Base-by-base conservation (phyloP, 2,113 vertebrate species). In the Cephalopholis sonnerati region DNA sequence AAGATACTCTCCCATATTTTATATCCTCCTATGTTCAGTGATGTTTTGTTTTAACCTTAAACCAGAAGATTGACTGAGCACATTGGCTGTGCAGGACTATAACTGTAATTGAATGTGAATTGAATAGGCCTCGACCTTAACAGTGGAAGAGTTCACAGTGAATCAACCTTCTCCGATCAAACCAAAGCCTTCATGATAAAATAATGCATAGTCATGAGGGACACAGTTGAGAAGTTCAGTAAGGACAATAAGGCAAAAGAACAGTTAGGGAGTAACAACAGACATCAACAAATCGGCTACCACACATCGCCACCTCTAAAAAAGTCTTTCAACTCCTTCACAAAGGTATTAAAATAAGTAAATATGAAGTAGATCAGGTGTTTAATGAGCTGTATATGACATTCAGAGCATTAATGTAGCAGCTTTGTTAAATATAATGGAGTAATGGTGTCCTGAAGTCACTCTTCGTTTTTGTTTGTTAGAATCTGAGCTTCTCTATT, bases 131-230 rank as follows among this genome's bases (percentile, higher is more conserved):
- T 62, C 1, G n/a, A 74, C 44, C 57, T 27, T 36, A 55, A 65
- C 12, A 62, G 25, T 53, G 46, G 59, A 74, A 73, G 61, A 27
- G 54, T 51, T 95, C 91, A 94, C 90, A 93, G 93, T 94, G 89
- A 91, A 77, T 81, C 29, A 63, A 64, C 32, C 58, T 71, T 57
- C 24, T 77, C 65, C 63, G 29, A 82, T 88, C 67, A 72, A 89
- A 89, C 69, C 67, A 84, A 79, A 83, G 77, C 70, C 54, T 79
- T 89, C 81, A 66, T 64, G 55, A 75, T 64, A 81, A 76, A 79
- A 80, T 39, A 78, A 93, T 94, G 94, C 94, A 95, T 95, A 94
- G 91, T 93, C 69, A 85, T 74, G 67, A 83, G 58, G 41, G 48
- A 54, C 76, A 88, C 4, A 63, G 73, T 63, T 29, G 59, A 72